Evolutionary conservation across 1,140 invertebrate genomes (phyloP).

Genomic region (Platyscapa corneri): DNA sequence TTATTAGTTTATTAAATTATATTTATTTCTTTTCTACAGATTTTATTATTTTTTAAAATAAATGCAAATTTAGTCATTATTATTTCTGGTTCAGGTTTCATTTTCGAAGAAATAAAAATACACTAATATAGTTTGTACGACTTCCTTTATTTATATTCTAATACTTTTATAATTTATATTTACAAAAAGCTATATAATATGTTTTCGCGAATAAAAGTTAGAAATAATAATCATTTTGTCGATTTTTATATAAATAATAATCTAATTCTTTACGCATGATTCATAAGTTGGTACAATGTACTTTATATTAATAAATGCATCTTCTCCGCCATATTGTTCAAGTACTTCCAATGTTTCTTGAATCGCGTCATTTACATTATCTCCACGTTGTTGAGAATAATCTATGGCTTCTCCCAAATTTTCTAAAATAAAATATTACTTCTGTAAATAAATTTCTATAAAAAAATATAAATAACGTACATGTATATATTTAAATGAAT

Average conservation of each 20-base stretch:
- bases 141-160: background rate
- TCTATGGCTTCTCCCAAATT: conserved; percentile 79
- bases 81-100: no score
- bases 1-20: no score
- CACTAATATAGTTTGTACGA: background rate
- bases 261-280: conserved; percentile 78
- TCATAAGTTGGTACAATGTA: conserved; percentile 98
- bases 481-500: background rate
- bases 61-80: no score
- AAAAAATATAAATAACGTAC: background rate
- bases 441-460: conserved; percentile 17
- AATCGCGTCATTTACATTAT: conserved; percentile 91
- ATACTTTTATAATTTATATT: conserved; percentile 10
- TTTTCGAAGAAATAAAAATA: background rate
- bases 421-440: conserved; percentile 65
- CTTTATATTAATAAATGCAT: conserved; percentile 97
- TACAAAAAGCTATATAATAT: background rate
- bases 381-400: conserved; percentile 81
- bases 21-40: no score
- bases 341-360: conserved; percentile 94
- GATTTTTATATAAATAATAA: background rate
- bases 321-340: conserved; percentile 91
- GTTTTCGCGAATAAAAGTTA: background rate
- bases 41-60: no score
- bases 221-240: background rate